Evolutionary conservation across 2,888 invertebrate genomes (phyloP).

Genomic region (Heliconius aoede): DNA sequence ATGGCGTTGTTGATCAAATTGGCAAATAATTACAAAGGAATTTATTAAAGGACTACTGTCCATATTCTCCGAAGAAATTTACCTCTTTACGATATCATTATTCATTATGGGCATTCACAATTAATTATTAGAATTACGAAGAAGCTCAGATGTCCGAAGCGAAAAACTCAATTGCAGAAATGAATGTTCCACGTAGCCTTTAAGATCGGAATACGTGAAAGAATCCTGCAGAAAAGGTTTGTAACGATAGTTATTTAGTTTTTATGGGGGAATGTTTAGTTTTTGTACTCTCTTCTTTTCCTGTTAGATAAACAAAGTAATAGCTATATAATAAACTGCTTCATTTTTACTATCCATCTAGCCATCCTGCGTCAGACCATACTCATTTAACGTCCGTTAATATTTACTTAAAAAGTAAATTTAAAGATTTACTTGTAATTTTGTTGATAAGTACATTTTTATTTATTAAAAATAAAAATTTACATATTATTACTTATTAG

Average conservation of each 20-base stretch:
- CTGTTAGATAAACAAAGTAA: background rate
- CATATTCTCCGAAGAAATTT: slow-evolving; percentile 19
- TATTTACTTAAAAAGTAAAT: no score
- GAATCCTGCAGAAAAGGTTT: background rate
- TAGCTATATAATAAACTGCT: background rate
- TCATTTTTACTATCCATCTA: background rate
- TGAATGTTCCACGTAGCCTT: slow-evolving; percentile 34
- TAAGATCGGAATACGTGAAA: slow-evolving; percentile 33
- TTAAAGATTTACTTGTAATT: no score
- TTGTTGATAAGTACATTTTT: no score
- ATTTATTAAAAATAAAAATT: no score
- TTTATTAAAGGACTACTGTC: background rate
- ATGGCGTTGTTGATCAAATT: background rate
- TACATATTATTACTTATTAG: no score
- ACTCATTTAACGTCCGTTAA: no score
- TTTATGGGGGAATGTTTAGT: background rate
- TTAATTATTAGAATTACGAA: slow-evolving; percentile 36
- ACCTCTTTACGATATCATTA: slow-evolving; percentile 35
- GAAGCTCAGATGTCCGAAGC: slow-evolving; percentile 39
- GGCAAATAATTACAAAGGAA: background rate
- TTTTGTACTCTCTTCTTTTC: background rate
- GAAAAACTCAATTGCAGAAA: slow-evolving; percentile 46
- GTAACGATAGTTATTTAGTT: background rate
- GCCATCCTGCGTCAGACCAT: no score
- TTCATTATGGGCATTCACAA: slow-evolving; percentile 36